Conservation (phyloP, 2,797 vertebrate species). For the Malurus splendens region DNA sequence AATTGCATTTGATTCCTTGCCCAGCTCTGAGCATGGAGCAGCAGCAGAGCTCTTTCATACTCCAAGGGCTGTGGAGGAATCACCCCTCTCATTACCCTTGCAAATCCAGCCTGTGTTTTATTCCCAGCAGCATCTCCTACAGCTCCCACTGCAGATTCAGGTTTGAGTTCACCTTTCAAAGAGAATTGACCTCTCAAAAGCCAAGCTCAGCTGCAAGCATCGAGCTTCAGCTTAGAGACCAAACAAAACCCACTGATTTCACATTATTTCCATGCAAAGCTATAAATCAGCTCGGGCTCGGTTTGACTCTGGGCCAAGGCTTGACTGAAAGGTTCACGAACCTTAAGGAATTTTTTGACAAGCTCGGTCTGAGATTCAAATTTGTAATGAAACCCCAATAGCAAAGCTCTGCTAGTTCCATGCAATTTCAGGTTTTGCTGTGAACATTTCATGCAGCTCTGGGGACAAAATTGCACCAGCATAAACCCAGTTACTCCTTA, state of each 20-base stretch:
- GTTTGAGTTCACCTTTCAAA: slow-evolving; percentile 26
- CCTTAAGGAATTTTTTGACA: slow-evolving; percentile 64
- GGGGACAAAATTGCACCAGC: slow-evolving; percentile 25
- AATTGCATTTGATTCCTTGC: not conserved
- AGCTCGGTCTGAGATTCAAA: slow-evolving; percentile 30
- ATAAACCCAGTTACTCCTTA: slow-evolving; percentile 39
- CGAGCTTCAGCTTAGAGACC: slow-evolving; percentile 18
- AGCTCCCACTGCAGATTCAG: slow-evolving; percentile 6
- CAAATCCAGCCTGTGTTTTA: slow-evolving; percentile 1
- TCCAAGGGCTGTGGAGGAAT: not conserved
- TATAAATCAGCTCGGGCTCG: slow-evolving; percentile 52
- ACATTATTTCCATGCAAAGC: slow-evolving; percentile 56
- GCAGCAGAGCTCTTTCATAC: not conserved
- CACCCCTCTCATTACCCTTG: not conserved
- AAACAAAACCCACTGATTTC: slow-evolving; percentile 46
- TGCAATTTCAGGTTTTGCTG: slow-evolving; percentile 38
- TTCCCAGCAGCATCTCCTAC: slow-evolving; percentile 8
- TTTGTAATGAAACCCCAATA: slow-evolving; percentile 53
- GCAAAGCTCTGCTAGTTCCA: slow-evolving; percentile 30
- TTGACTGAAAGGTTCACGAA: slow-evolving; percentile 66
- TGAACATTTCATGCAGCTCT: slow-evolving; percentile 44
- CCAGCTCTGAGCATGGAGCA: not conserved
- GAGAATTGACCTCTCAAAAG: slow-evolving; percentile 28
- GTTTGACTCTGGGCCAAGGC: slow-evolving; percentile 54
- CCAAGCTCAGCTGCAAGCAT: slow-evolving; percentile 16